Percentiles rank a stretch among this genome's conserved stretches.
phyloP scores from a whole-genome alignment of 2,113 vertebrate genomes.

The Parus major region DNA sequence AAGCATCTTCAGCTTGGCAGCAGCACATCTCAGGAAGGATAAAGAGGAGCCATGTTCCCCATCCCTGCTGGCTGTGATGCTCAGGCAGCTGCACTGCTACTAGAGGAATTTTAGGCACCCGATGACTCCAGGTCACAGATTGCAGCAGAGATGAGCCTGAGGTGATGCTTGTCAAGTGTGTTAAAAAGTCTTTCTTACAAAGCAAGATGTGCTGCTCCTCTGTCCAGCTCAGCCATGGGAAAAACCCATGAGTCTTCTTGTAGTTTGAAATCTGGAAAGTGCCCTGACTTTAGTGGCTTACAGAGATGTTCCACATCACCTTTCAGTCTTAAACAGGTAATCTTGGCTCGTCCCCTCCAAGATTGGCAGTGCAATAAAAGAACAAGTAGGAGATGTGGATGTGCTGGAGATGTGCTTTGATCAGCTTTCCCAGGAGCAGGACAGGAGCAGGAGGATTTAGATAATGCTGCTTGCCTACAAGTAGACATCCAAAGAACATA shows the following conservation, averaged over 20 bases:
- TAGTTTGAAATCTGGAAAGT: not conserved
- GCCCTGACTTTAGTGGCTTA: not conserved
- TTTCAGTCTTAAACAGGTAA: not conserved
- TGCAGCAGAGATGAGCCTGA: not conserved
- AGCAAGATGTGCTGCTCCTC: not conserved
- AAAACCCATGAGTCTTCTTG: not conserved
- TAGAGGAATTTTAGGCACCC: not conserved
- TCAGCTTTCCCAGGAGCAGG: not conserved
- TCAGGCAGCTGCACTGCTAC: not conserved
- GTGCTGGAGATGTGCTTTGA: not conserved
- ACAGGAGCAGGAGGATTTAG: not conserved
- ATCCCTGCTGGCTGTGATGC: not conserved
- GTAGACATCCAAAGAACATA: not conserved
- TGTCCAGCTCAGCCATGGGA: not conserved
- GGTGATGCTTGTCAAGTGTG: not conserved
- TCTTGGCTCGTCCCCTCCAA: not conserved
- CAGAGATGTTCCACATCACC: not conserved
- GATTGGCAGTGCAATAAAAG: not conserved
- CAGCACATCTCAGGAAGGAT: not conserved
- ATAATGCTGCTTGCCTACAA: not conserved
- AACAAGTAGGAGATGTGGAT: not conserved
- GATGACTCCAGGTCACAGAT: not conserved
- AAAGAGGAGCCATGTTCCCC: rapidly evolving
- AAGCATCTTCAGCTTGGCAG: not conserved
- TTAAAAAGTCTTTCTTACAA: not conserved